Evolutionary conservation across 2,113 vertebrate genomes (phyloP).

Genomic region (Pardalotus punctatus): DNA sequence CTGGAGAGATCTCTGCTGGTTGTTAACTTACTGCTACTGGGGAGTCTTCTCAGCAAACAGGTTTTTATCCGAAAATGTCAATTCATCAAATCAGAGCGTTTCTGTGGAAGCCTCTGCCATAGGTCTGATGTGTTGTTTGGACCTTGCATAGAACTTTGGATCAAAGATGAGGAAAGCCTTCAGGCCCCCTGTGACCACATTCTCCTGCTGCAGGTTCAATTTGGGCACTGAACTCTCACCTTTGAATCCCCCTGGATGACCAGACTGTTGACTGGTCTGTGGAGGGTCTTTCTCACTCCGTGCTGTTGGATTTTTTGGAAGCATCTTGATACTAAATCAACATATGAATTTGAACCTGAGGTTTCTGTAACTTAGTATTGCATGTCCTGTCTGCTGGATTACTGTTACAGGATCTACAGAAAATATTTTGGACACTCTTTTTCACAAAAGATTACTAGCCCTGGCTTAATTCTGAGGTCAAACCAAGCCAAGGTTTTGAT

Average conservation of each 20-base stretch:
- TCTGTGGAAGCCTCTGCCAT: not conserved
- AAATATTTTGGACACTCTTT: not conserved
- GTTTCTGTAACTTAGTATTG: not conserved
- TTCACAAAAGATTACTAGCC: not conserved
- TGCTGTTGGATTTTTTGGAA: not conserved
- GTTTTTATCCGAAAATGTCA: not conserved
- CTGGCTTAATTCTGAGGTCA: not conserved
- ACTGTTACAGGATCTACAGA: not conserved
- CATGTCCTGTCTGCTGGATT: not conserved
- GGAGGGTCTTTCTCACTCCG: not conserved
- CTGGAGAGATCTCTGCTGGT: not conserved
- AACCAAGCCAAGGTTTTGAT: not conserved
- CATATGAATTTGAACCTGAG: not conserved
- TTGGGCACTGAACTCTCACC: not conserved
- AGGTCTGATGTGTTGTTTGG: rapidly evolving
- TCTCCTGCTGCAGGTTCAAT: not conserved
- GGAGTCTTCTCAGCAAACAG: not conserved
- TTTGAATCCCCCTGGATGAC: not conserved
- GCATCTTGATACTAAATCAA: not conserved
- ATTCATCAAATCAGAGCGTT: not conserved
- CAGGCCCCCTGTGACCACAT: rapidly evolving
- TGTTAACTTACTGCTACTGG: not conserved
- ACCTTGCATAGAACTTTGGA: not conserved
- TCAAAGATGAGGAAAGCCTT: not conserved
- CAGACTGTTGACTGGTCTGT: not conserved